A percentile compares a stretch with the other conserved stretches of the same genome.
phyloP scores from a whole-genome alignment of 2,888 invertebrate genomes.

The Cryptocephalus moraei region DNA sequence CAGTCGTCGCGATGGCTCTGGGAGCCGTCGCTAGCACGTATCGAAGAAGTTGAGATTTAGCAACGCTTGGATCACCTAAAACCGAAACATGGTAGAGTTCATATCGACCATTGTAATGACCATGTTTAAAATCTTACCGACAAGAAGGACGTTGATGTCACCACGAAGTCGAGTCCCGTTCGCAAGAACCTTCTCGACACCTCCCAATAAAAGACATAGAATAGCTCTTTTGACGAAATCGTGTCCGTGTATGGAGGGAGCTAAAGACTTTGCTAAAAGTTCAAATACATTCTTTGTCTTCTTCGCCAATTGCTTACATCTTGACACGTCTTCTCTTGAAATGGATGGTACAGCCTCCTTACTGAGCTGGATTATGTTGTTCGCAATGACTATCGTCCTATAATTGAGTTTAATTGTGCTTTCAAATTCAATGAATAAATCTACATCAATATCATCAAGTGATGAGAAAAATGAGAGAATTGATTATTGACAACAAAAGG shows the following conservation, averaged over 20 bases:
- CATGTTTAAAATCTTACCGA: no score
- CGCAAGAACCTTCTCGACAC: constrained; percentile 84
- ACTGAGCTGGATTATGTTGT: constrained; percentile 79
- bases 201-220: constrained; percentile 86
- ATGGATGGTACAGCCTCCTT: constrained; percentile 75
- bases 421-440: no score
- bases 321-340: constrained; percentile 76
- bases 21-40: constrained; percentile 94
- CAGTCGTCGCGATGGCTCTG: constrained; percentile 93
- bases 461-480: background rate
- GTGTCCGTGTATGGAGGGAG: constrained; percentile 97
- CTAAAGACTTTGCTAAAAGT: constrained; percentile 79
- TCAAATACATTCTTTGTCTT: constrained; percentile 76
- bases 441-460: background rate
- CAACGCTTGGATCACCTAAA: constrained; percentile 96
- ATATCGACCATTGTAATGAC: no score
- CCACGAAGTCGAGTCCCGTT: constrained; percentile 89
- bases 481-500: background rate
- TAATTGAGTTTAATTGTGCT: constrained; percentile 13
- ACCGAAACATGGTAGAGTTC: no score
- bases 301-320: constrained; percentile 74
- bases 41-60: constrained; percentile 90
- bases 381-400: constrained; percentile 88
- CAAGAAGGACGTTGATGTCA: constrained; percentile 50
- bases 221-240: constrained; percentile 94